A percentile compares a stretch with the other conserved stretches of the same genome.
These are phyloP conservation scores for Actenoides lindsayi DNA, from an alignment of 2,113 vertebrate genomes.

Conservation along the genomic window DNA sequence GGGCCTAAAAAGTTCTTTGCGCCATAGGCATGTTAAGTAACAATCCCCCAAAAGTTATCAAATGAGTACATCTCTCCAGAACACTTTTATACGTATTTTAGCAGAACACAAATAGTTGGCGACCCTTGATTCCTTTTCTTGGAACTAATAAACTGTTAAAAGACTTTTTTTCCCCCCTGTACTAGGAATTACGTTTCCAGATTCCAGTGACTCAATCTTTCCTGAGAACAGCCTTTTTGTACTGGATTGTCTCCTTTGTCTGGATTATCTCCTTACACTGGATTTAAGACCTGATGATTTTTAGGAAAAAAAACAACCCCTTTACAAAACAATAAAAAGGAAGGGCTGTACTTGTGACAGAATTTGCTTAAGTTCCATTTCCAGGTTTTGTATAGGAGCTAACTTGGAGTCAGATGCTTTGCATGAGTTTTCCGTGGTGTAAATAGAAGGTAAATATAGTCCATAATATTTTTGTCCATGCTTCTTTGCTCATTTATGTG, in stretches of 20 bases:
- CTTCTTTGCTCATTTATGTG: not conserved
- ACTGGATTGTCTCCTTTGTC: no score
- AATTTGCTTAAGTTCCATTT: not conserved
- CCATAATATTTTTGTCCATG: not conserved
- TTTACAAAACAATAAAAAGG: not conserved
- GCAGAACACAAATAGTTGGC: not conserved
- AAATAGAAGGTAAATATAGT: not conserved
- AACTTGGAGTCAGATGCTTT: not conserved
- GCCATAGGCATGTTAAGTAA: not conserved
- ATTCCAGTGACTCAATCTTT: not conserved
- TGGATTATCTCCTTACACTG: not conserved
- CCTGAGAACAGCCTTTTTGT: not conserved
- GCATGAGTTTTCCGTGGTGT: not conserved
- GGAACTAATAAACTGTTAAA: not conserved
- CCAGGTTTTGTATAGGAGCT: not conserved
- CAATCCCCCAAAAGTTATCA: not conserved
- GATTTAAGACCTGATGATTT: not conserved
- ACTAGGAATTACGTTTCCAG: not conserved
- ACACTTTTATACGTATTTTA: not conserved
- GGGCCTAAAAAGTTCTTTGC: not conserved
- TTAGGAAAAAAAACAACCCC: not conserved
- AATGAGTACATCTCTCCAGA: not conserved
- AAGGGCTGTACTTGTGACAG: not conserved
- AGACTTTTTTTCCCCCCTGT: not conserved
- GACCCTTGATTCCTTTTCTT: not conserved